Base-by-base conservation (phyloP, 2,888 invertebrate species). In the Sturmia bella region DNA sequence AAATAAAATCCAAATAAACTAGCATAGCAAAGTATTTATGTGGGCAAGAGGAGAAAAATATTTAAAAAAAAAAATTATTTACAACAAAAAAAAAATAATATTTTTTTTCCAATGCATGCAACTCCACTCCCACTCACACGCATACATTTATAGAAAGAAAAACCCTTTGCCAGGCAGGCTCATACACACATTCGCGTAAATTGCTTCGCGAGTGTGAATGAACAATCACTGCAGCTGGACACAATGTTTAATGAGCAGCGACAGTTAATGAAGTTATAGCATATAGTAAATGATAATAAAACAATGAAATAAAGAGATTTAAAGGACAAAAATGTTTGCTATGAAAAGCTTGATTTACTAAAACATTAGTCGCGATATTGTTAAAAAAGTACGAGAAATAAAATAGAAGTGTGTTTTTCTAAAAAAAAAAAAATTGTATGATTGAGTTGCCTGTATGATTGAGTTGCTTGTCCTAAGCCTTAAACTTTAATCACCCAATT, bases 241-340 rank as follows among this genome's bases (percentile, higher is more conserved):
- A 64, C 43, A 74, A 57, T 39, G n/a, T 17, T 66, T 82, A 82
- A 82, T 82, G 82, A 82, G 82, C 69, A 70, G 70, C 64, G 73
- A 77, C 73, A 81, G 77, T 68, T 74, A 74, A 74, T 77, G 24
- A 78, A 78, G 69, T 74, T 78, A 37, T 61, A 9, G 27, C 27
- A 32, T 3, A 50, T 3, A 50, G 4, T 52, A 39, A 17, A 24
- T 17, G 9, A 32, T 41, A 32, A 41, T 37, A n/a, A 6, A 21
- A 37, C 15, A 68, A 43, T 13, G n/a, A 37, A 56, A 9, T 7
- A 45, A 2, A 15, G 43, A 24, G 37, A 11, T 74, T 48, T 64
- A 63, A 74, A 64, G n/a, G 45, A 50, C 11, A 19, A 54, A 19
- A 32, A 32, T 32, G 32, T 32, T 32, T 32, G 1, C 5, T 32